phyloP scores from a whole-genome alignment of 2,113 vertebrate genomes.

The Mustela lutreola region DNA sequence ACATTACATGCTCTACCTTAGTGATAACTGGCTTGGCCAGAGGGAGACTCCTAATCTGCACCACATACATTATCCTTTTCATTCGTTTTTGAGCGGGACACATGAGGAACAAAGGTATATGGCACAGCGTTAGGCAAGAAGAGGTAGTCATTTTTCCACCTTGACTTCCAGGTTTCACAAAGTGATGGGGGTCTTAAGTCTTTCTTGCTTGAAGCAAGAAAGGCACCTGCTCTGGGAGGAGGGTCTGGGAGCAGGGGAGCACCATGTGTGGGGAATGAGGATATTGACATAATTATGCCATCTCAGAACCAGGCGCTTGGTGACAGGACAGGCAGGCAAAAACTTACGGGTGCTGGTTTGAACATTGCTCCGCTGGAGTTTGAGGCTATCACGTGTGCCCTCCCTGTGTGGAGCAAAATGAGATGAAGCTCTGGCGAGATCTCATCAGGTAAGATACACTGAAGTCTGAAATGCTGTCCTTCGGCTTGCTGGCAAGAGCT shows the following conservation, averaged over 20 bases:
- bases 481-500: background rate
- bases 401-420: background rate
- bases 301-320: background rate
- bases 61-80: background rate
- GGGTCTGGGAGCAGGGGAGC: background rate
- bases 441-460: background rate
- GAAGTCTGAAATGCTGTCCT: background rate
- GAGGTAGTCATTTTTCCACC: background rate
- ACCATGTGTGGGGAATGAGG: background rate
- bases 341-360: background rate
- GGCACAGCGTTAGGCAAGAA: background rate
- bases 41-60: background rate
- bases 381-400: background rate
- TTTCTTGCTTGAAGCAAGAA: background rate
- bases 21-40: background rate
- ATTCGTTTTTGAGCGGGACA: background rate
- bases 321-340: background rate
- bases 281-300: rapidly evolving
- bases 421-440: background rate
- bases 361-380: background rate
- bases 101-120: background rate
- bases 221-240: background rate
- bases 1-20: background rate
- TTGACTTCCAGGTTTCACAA: background rate
- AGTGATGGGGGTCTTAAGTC: background rate